phyloP scores from a whole-genome alignment of 2,113 vertebrate species.

The Dascyllus trimaculatus region DNA sequence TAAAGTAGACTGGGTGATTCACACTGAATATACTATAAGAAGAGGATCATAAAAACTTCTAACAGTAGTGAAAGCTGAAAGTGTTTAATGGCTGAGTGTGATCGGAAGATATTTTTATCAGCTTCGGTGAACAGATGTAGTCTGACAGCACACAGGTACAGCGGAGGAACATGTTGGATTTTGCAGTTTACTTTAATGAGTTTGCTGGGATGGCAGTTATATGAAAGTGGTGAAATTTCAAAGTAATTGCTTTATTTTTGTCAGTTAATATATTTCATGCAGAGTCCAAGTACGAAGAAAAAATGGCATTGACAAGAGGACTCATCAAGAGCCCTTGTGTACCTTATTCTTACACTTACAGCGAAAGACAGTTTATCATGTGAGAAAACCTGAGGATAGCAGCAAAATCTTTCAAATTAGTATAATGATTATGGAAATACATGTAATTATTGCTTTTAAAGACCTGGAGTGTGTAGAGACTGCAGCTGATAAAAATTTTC shows the following conservation, averaged over 20 bases:
- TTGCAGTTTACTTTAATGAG: neutral
- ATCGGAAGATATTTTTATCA: neutral
- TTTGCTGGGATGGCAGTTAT: neutral
- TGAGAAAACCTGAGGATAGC: neutral
- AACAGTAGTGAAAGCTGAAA: neutral
- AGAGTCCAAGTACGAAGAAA: neutral
- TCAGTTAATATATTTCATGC: neutral
- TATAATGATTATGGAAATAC: constrained; percentile 22
- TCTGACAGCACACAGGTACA: neutral
- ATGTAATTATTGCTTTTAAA: constrained; percentile 32
- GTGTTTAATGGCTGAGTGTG: neutral
- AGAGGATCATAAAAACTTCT: neutral
- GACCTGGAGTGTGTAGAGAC: neutral
- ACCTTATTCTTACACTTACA: neutral
- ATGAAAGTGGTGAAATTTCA: neutral
- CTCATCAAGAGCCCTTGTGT: neutral
- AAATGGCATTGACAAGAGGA: neutral
- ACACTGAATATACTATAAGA: neutral
- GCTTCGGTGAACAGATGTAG: neutral
- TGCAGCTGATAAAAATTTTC: constrained; percentile 2
- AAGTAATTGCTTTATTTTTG: neutral
- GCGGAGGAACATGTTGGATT: neutral
- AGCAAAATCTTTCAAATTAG: constrained; percentile 10
- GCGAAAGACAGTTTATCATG: neutral
- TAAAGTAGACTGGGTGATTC: neutral